Evolutionary conservation across 2,888 invertebrate species (phyloP).

Genomic region (Ectemnius continuus): DNA sequence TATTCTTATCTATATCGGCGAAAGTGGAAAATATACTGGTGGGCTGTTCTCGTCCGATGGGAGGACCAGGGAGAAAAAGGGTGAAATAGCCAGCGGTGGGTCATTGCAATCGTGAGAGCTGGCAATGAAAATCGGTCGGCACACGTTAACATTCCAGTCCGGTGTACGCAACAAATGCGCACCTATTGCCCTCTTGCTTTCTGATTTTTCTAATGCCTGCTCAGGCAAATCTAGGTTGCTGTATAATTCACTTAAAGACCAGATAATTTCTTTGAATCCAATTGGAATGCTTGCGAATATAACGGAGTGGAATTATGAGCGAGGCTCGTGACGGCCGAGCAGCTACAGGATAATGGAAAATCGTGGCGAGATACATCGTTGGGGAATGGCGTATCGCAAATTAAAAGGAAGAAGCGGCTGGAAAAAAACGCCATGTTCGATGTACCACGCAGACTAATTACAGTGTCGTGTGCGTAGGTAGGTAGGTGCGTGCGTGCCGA

Average conservation of each 20-base stretch:
- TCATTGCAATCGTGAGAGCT: slow-evolving; percentile 15
- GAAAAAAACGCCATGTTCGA: background rate
- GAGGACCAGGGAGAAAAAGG: slow-evolving; percentile 19
- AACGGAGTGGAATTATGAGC: too few relatives aligned
- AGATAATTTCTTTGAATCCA: too few relatives aligned
- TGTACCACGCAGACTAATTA: background rate
- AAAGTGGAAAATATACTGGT: slow-evolving; percentile 37
- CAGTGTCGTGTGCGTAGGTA: slow-evolving; percentile 23
- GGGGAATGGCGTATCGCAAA: slow-evolving; percentile 7
- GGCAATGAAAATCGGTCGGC: slow-evolving; percentile 8
- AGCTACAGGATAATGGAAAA: too few relatives aligned
- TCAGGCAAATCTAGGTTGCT: too few relatives aligned
- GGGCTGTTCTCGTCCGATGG: slow-evolving; percentile 16
- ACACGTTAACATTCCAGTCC: too few relatives aligned
- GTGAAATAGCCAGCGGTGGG: slow-evolving; percentile 26
- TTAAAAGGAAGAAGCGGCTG: slow-evolving; percentile 17
- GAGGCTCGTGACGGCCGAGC: too few relatives aligned
- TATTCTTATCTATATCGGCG: slow-evolving; percentile 49
- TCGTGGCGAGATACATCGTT: too few relatives aligned
- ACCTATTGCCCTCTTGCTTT: too few relatives aligned
- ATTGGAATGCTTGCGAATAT: too few relatives aligned
- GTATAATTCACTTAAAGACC: too few relatives aligned
- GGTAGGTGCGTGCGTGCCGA: slow-evolving; percentile 50
- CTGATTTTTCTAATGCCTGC: too few relatives aligned
- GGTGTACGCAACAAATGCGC: too few relatives aligned